Percentiles rank a stretch among this genome's conserved stretches.
Evolutionary conservation across 2,888 invertebrate species (phyloP).

Genomic region (Branchinecta sandiegonensis): DNA sequence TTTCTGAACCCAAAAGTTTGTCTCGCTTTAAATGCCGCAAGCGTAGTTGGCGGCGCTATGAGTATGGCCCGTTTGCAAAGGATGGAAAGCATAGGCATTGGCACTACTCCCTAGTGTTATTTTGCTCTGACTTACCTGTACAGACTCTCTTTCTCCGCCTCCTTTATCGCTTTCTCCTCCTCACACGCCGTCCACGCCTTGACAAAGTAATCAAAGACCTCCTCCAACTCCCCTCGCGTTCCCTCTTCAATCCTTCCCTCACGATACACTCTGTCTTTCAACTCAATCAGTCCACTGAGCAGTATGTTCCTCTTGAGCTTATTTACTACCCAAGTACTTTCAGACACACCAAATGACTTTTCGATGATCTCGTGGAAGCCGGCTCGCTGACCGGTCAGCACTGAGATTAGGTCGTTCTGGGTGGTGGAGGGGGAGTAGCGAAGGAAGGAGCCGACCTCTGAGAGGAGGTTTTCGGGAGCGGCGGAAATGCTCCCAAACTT

Average conservation of each 20-base stretch:
- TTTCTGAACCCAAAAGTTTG: too few species aligned
- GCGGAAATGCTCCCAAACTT: neutral
- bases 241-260: conserved; percentile 18
- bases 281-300: conserved; percentile 48
- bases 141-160: conserved; percentile 58
- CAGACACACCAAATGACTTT: neutral
- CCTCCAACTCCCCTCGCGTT: conserved; percentile 39
- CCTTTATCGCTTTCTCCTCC: conserved; percentile 47
- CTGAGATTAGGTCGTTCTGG: neutral
- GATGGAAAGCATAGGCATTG: too few species aligned
- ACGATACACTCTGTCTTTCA: conserved; percentile 45
- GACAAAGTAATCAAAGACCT: conserved; percentile 46
- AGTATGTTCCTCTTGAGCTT: conserved; percentile 20
- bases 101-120: too few species aligned
- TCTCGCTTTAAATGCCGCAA: too few species aligned
- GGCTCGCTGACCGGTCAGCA: neutral
- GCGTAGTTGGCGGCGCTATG: too few species aligned
- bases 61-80: too few species aligned
- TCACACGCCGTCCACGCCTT: conserved; percentile 62
- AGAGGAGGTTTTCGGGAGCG: neutral
- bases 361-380: neutral
- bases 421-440: neutral
- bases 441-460: neutral
- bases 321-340: neutral
- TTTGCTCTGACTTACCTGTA: conserved; percentile 30